Percentiles rank a stretch among this genome's conserved stretches.
These are phyloP conservation scores for Meghimatium bilineatum DNA, from an alignment of 2,888 invertebrate species.

Conservation along the genomic window DNA sequence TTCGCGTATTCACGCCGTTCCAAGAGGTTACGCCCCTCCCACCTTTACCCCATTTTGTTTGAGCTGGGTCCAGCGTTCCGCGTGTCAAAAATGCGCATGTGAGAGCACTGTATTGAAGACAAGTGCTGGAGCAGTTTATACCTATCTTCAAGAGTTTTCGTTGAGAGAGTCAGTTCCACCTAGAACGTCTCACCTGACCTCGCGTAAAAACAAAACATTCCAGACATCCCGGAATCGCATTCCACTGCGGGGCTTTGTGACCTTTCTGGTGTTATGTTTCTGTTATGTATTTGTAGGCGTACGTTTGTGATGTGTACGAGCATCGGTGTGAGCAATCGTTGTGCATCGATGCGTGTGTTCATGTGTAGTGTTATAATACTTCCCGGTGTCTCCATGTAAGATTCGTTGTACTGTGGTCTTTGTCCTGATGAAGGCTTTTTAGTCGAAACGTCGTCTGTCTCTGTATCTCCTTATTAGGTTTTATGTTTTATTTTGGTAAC, in stretches of 20 bases:
- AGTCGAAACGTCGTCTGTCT: too few relatives aligned
- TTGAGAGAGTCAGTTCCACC: conserved; percentile 14
- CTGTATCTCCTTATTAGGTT: too few relatives aligned
- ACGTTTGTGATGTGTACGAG: not conserved
- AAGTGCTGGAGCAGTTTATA: not conserved
- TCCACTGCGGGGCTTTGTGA: conserved; percentile 9
- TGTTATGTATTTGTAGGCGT: not conserved
- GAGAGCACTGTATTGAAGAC: not conserved
- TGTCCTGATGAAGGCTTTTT: too few relatives aligned
- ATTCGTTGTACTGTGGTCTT: too few relatives aligned
- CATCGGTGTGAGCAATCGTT: too few relatives aligned
- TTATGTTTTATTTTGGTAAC: too few relatives aligned
- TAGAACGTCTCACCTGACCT: conserved; percentile 35
- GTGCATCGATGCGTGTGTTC: too few relatives aligned
- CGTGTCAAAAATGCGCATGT: conserved; percentile 1
- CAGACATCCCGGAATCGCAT: conserved; percentile 24
- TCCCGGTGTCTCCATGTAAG: too few relatives aligned
- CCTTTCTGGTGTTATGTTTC: not conserved
- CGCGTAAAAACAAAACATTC: conserved; percentile 17
- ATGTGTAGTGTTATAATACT: too few relatives aligned
- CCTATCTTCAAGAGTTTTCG: not conserved
- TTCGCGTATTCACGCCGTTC: conserved; percentile 33
- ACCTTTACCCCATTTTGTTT: conserved; percentile 19
- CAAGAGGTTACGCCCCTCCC: conserved; percentile 20
- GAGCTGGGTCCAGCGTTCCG: not conserved